Evolutionary conservation across 1,140 invertebrate genomes (phyloP).

Genomic region (Pectinophora gossypiella): DNA sequence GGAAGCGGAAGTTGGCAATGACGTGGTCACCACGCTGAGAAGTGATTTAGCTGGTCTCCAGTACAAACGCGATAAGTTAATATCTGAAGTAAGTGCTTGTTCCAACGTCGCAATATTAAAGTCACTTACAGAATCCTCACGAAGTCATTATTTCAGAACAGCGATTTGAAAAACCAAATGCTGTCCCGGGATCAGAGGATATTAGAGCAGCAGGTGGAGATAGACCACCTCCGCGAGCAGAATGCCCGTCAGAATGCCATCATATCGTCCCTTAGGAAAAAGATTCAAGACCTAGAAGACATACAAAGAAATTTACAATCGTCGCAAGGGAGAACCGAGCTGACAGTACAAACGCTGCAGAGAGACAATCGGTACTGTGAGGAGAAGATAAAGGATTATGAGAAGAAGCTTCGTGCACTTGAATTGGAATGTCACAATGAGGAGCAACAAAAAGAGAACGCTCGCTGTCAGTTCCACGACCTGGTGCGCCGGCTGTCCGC

Average conservation of each 20-base stretch:
- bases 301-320: slow-evolving; percentile 81
- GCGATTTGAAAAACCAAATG: slow-evolving; percentile 81
- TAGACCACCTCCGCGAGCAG: slow-evolving; percentile 85
- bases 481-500: slow-evolving; percentile 81
- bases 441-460: slow-evolving; percentile 81
- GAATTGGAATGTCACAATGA: slow-evolving; percentile 82
- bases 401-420: slow-evolving; percentile 82
- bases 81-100: slow-evolving; percentile 78
- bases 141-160: slow-evolving; percentile 69
- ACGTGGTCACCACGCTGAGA: slow-evolving; percentile 83
- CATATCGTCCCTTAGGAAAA: slow-evolving; percentile 85
- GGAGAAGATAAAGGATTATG: slow-evolving; percentile 84
- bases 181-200: slow-evolving; percentile 80
- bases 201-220: slow-evolving; percentile 81
- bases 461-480: slow-evolving; percentile 80
- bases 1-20: slow-evolving; percentile 76
- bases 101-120: too few relatives aligned
- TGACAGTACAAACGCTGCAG: slow-evolving; percentile 82
- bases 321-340: slow-evolving; percentile 80
- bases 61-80: slow-evolving; percentile 87
- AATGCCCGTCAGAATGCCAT: slow-evolving; percentile 86
- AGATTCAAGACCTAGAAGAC: slow-evolving; percentile 87
- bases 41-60: slow-evolving; percentile 88
- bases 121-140: too few relatives aligned
- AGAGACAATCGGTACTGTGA: slow-evolving; percentile 84